Evolutionary conservation across 2,797 vertebrate species (phyloP).

Genomic region (Enteromius anoplus): DNA sequence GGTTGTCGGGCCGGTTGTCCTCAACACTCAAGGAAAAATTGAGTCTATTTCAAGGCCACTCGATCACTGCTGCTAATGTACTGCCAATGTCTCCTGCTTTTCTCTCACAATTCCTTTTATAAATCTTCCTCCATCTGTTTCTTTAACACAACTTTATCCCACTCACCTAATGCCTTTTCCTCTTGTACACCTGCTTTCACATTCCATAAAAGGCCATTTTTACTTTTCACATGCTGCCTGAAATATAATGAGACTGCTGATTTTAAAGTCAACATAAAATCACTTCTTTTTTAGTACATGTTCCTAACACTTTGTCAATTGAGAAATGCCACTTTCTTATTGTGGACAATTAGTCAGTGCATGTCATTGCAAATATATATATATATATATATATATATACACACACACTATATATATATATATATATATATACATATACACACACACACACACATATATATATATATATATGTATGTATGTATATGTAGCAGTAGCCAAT

Average conservation of each 20-base stretch:
- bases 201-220: not conserved
- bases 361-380: not conserved
- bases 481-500: not conserved
- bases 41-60: conserved; percentile 53
- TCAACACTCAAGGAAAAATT: conserved; percentile 36
- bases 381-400: too few species aligned
- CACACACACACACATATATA: too few species aligned
- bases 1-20: conserved; percentile 52
- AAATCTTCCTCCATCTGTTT: conserved; percentile 21
- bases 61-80: conserved; percentile 47
- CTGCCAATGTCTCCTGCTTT: conserved; percentile 18
- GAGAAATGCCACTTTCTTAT: not conserved
- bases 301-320: too few species aligned
- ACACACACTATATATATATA: too few species aligned
- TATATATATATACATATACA: too few species aligned
- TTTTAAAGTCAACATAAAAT: conserved; percentile 8
- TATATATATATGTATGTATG: too few species aligned
- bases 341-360: not conserved
- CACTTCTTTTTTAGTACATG: not conserved
- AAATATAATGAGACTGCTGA: conserved; percentile 16
- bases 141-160: conserved; percentile 24
- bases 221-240: not conserved
- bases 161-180: conserved; percentile 6
- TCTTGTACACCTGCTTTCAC: conserved; percentile 40
- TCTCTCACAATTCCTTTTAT: conserved; percentile 4